These are phyloP conservation scores for Centruroides sculpturatus DNA, from an alignment of 1,140 invertebrate genomes.

Conservation along the genomic window DNA sequence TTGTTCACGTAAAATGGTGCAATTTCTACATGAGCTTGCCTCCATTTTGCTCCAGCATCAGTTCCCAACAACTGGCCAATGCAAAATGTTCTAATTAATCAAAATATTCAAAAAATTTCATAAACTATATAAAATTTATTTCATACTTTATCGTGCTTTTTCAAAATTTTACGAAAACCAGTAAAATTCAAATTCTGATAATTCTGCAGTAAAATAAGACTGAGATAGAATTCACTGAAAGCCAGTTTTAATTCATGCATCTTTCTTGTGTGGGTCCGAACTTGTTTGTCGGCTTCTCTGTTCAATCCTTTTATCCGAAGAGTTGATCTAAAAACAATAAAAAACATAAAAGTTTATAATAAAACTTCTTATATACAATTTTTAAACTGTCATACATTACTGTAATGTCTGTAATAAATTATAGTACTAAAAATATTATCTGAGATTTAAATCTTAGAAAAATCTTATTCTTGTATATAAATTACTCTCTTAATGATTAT, in stretches of 20 bases:
- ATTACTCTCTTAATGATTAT: no score
- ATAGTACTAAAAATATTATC: no score
- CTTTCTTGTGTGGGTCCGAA: conserved; percentile 36
- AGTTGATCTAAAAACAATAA: no score
- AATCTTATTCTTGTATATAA: no score
- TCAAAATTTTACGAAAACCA: conserved; percentile 98
- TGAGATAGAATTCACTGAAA: conserved; percentile 98
- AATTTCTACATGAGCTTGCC: conserved; percentile 78
- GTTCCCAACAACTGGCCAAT: conserved; percentile 22
- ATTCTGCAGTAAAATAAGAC: conserved; percentile 71
- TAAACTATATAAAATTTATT: not conserved
- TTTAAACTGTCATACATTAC: no score
- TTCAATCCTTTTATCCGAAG: conserved; percentile 5
- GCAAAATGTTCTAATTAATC: not conserved
- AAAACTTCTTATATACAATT: no score
- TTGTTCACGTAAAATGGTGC: conserved; percentile 94
- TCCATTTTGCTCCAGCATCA: conserved; percentile 48
- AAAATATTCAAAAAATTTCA: not conserved
- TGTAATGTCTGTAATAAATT: no score
- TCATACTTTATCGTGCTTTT: conserved; percentile 96
- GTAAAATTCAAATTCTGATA: conserved; percentile 91
- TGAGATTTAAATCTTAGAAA: no score
- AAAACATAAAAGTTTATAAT: no score
- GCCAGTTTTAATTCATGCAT: conserved; percentile 90
- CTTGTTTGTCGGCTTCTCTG: conserved; percentile 4